Evolutionary conservation across 2,797 vertebrate species (phyloP).

Genomic region (Bovichtus diacanthus): DNA sequence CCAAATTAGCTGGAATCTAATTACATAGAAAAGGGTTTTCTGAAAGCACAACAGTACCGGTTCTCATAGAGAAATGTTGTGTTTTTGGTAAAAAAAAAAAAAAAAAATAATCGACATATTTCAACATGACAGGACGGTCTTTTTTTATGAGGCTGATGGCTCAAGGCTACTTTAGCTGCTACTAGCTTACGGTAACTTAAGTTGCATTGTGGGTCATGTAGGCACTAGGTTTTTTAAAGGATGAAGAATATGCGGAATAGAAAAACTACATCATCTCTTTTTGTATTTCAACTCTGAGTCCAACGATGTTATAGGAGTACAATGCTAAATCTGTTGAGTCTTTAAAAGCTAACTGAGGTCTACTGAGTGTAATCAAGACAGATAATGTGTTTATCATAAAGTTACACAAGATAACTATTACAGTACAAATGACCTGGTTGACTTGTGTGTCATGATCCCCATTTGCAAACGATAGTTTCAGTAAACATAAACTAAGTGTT

Average conservation of each 20-base stretch:
- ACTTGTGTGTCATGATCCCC: no score
- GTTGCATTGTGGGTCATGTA: background rate
- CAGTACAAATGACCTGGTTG: no score
- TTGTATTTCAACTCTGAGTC: no score
- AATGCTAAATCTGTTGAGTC: no score
- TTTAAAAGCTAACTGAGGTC: no score
- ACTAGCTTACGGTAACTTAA: background rate
- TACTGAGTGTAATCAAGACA: no score
- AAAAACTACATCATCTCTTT: background rate
- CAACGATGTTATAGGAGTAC: background rate
- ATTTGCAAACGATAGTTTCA: no score
- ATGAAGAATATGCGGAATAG: background rate
- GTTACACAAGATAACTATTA: background rate
- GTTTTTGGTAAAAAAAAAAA: no score
- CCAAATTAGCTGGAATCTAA: conserved; percentile 5
- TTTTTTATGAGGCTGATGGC: background rate
- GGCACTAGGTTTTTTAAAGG: background rate
- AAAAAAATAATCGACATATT: no score
- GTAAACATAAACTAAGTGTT: background rate
- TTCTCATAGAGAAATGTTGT: background rate
- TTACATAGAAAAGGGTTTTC: background rate
- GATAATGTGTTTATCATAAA: no score
- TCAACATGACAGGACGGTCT: no score
- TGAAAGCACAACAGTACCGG: background rate
- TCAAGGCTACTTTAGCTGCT: background rate